Evolutionary conservation across 2,888 invertebrate genomes (phyloP).

Genomic region (Epinotia brunnichana): DNA sequence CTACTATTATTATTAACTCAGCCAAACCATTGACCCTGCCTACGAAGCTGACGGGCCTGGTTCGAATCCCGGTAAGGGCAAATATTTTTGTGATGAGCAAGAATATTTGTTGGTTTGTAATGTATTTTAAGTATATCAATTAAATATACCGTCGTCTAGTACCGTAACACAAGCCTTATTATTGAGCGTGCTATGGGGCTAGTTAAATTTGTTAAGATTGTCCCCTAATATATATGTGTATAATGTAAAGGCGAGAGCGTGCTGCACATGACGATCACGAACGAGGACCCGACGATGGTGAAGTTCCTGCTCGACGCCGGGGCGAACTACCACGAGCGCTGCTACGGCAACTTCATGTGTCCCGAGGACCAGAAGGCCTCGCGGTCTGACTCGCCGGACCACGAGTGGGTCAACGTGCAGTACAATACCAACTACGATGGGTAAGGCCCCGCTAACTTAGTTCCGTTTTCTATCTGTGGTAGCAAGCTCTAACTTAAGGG

Average conservation of each 20-base stretch:
- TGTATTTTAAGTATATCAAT: no score
- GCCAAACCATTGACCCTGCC: no score
- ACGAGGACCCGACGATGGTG: constrained; percentile 99
- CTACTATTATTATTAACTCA: no score
- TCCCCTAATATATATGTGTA: background rate
- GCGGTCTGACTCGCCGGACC: constrained; percentile 92
- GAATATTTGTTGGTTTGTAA: no score
- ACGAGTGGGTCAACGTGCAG: constrained; percentile 94
- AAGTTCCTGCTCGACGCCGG: constrained; percentile 96
- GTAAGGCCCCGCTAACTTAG: constrained; percentile 67
- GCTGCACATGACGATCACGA: constrained; percentile 98
- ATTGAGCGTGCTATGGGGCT: no score
- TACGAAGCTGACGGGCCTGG: no score
- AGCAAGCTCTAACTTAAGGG: no score
- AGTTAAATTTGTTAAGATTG: no score
- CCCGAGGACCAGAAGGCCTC: constrained; percentile 98
- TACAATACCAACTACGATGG: constrained; percentile 93
- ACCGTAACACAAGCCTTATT: no score
- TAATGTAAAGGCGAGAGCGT: constrained; percentile 91
- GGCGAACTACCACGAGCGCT: constrained; percentile 96
- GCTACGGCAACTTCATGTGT: constrained; percentile 98
- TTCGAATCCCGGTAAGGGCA: no score
- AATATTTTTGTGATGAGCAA: no score
- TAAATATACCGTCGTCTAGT: no score
- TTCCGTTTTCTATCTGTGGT: background rate